phyloP scores from a whole-genome alignment of 2,888 invertebrate species.

The Erebia ligea region DNA sequence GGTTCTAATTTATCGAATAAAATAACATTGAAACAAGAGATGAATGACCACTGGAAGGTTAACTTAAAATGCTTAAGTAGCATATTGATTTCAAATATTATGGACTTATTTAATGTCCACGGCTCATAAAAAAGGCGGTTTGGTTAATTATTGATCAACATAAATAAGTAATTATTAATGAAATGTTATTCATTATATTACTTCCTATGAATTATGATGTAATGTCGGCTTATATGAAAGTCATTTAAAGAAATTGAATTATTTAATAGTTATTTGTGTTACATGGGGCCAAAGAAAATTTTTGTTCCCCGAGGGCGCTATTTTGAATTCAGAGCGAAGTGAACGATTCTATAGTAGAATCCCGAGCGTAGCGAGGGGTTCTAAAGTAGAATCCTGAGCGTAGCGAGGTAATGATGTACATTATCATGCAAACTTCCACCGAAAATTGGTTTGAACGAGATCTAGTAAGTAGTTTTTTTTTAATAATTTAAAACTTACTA shows the following conservation, averaged over 20 bases:
- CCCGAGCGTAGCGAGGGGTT: no score
- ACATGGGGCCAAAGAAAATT: no score
- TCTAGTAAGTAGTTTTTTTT: no score
- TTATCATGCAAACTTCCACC: no score
- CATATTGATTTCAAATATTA: background rate
- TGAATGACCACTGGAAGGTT: conserved; percentile 8
- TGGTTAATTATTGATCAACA: conserved; percentile 1
- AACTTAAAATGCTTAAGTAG: background rate
- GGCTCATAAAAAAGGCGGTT: background rate
- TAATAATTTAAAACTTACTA: no score
- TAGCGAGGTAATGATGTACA: no score
- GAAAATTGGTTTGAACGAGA: no score
- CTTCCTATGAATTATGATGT: background rate
- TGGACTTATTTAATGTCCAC: background rate
- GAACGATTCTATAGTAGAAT: no score
- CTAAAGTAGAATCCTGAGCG: no score
- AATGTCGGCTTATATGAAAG: background rate
- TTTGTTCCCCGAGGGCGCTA: no score
- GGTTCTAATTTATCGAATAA: background rate
- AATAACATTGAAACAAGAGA: background rate
- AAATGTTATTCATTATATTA: background rate
- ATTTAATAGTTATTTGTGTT: no score
- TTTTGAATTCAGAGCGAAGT: no score
- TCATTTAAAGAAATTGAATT: background rate
- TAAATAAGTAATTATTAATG: background rate